Evolutionary conservation across 2,113 vertebrate genomes (phyloP).

Genomic region (Pelobates fuscus): DNA sequence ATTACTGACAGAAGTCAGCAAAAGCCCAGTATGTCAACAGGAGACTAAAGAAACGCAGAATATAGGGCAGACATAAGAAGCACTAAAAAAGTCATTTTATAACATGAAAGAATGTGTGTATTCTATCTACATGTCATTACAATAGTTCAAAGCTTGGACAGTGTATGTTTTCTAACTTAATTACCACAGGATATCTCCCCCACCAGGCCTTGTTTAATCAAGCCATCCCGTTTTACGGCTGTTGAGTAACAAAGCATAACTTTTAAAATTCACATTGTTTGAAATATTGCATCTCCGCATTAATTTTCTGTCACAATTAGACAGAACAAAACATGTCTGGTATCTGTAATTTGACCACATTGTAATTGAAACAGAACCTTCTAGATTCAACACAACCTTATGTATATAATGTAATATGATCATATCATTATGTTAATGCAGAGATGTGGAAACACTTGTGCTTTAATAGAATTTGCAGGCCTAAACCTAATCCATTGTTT

Average conservation of each 20-base stretch:
- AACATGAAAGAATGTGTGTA: conserved; percentile 51
- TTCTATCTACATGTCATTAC: conserved; percentile 49
- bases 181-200: conserved; percentile 47
- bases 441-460: too few species aligned
- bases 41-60: conserved; percentile 33
- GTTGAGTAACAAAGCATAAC: conserved; percentile 39
- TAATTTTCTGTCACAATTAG: conserved; percentile 47
- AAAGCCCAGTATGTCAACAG: conserved; percentile 25
- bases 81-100: conserved; percentile 48
- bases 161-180: conserved; percentile 44
- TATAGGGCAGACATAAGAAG: conserved; percentile 32
- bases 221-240: conserved; percentile 41
- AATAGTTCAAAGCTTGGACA: conserved; percentile 46
- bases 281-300: conserved; percentile 41
- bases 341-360: conserved; percentile 25
- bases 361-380: not conserved
- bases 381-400: not conserved
- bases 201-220: conserved; percentile 49
- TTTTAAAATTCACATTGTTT: conserved; percentile 41
- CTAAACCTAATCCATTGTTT: too few species aligned
- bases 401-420: conserved; percentile 2
- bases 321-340: conserved; percentile 30
- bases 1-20: conserved; percentile 15
- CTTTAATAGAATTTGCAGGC: too few species aligned
- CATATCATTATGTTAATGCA: too few species aligned